These are phyloP conservation scores for Acanthopagrus latus DNA, from an alignment of 2,797 vertebrate genomes.

Conservation along the genomic window DNA sequence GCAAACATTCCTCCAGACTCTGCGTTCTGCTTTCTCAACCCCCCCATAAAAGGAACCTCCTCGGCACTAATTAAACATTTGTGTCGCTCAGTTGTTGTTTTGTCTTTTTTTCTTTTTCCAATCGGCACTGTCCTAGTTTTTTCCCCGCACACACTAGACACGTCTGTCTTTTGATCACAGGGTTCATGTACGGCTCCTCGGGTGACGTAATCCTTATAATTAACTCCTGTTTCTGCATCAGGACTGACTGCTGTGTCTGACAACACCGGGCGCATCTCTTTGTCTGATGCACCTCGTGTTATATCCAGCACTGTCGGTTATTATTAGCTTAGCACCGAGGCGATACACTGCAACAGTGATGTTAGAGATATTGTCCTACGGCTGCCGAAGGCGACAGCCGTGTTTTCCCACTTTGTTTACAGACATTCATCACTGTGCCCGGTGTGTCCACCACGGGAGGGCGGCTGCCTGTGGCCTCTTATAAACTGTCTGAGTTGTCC, in stretches of 20 bases:
- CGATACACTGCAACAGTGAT: neutral
- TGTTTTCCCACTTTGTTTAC: conserved; percentile 64
- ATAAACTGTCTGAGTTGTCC: conserved; percentile 74
- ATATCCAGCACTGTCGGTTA: neutral
- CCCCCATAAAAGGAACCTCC: neutral
- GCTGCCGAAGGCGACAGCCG: neutral
- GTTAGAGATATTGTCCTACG: conserved; percentile 9
- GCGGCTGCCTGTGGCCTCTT: conserved; percentile 51
- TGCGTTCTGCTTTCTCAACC: conserved; percentile 20
- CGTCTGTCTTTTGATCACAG: conserved; percentile 70
- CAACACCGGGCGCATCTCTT: neutral
- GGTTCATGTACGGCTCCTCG: conserved; percentile 45
- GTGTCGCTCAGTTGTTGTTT: conserved; percentile 2
- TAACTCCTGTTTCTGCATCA: conserved; percentile 57
- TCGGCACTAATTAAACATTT: conserved; percentile 24
- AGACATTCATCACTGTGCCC: conserved; percentile 62
- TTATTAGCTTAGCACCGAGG: neutral
- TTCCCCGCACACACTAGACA: conserved; percentile 44
- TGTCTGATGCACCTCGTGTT: neutral
- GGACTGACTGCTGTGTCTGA: conserved; percentile 38
- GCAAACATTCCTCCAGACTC: conserved; percentile 39
- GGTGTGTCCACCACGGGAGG: conserved; percentile 38
- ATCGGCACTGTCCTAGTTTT: conserved; percentile 19
- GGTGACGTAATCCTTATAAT: conserved; percentile 74
- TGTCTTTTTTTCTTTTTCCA: conserved; percentile 1